Conservation (phyloP, 2,888 invertebrate genomes). For the Elysia crispata region DNA sequence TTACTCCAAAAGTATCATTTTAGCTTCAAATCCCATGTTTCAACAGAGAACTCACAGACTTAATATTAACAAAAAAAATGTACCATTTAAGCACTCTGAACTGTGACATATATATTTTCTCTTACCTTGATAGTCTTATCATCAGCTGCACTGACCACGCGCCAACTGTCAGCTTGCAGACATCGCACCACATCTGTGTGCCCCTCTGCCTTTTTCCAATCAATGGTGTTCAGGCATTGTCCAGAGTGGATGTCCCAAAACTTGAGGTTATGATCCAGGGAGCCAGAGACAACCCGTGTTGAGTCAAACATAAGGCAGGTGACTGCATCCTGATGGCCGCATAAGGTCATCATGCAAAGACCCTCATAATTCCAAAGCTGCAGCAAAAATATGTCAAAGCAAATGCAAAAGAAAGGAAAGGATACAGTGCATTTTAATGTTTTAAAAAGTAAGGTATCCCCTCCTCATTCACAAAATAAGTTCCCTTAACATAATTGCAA, state of each 20-base stretch:
- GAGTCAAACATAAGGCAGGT: conserved; percentile 79
- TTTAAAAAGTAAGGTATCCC: no score
- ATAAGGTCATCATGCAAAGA: conserved; percentile 77
- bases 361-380: conserved; percentile 79
- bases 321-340: conserved; percentile 79
- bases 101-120: no score
- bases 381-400: no score
- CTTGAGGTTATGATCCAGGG: conserved; percentile 79
- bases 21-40: no score
- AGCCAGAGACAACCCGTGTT: conserved; percentile 79
- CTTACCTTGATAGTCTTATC: conserved; percentile 80
- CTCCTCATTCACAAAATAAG: no score
- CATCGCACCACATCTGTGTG: conserved; percentile 80
- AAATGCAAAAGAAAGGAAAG: no score
- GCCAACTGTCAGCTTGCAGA: conserved; percentile 79
- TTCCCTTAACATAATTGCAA: no score
- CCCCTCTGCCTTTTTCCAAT: conserved; percentile 81
- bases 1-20: no score
- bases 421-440: no score
- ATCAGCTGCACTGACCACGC: conserved; percentile 80
- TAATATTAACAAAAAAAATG: no score
- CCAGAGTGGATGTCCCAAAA: conserved; percentile 79
- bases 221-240: conserved; percentile 78
- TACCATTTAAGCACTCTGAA: no score
- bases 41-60: no score